phyloP scores from a whole-genome alignment of 2,888 invertebrate species.

The Pelosia muscerda region DNA sequence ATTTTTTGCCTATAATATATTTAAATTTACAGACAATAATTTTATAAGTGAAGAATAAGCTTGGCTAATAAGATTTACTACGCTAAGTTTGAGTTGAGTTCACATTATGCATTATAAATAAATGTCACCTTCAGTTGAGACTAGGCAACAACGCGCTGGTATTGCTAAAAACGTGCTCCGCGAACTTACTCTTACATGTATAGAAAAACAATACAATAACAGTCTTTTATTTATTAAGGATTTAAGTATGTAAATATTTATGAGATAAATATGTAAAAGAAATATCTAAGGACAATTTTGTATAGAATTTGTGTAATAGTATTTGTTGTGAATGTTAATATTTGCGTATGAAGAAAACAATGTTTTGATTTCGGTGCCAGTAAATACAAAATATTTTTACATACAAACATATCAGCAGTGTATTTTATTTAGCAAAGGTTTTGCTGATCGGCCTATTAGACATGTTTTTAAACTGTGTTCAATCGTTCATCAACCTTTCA shows the following conservation, averaged over 20 bases:
- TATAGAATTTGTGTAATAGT: constrained; percentile 71
- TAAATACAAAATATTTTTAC: constrained; percentile 42
- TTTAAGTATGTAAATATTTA: constrained; percentile 79
- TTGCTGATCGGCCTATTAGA: constrained; percentile 46
- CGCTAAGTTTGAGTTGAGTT: too few species aligned
- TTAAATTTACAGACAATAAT: too few species aligned
- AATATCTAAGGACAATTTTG: constrained; percentile 76
- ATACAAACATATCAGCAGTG: constrained; percentile 53
- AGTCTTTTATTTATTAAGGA: constrained; percentile 67
- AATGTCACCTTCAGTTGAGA: too few species aligned
- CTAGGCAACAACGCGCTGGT: not conserved
- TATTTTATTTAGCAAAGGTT: constrained; percentile 44
- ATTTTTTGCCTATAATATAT: too few species aligned
- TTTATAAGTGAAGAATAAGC: too few species aligned
- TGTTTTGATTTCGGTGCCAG: constrained; percentile 65
- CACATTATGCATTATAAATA: too few species aligned
- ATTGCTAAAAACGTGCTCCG: not conserved
- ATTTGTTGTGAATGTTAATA: constrained; percentile 72
- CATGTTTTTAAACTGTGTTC: constrained; percentile 31
- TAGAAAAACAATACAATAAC: constrained; percentile 54
- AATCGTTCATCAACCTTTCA: constrained; percentile 42
- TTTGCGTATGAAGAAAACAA: constrained; percentile 39
- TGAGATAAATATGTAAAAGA: constrained; percentile 52
- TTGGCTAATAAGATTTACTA: too few species aligned
- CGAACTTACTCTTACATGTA: constrained; percentile 45